Conservation (phyloP, 1,140 invertebrate species). For the Drosophila pseudoobscura region DNA sequence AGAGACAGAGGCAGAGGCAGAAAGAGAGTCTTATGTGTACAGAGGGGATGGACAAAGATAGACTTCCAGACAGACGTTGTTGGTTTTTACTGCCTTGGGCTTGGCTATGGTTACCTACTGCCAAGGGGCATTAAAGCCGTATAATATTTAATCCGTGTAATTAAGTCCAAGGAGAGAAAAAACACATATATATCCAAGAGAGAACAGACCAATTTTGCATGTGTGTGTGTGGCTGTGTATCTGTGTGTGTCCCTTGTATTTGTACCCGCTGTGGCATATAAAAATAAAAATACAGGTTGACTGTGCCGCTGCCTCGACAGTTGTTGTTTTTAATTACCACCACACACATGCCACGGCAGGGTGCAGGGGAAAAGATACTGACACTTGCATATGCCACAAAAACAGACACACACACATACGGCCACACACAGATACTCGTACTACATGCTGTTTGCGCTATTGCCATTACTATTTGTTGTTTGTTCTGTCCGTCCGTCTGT, state of each 20-base stretch:
- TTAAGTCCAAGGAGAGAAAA: conserved; percentile 75
- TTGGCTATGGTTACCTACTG: conserved; percentile 50
- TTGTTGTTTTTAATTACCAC: conserved; percentile 74
- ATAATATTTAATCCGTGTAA: conserved; percentile 81
- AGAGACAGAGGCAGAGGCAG: conserved; percentile 12
- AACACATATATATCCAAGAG: conserved; percentile 23
- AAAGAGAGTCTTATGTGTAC: neutral
- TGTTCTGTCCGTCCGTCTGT: conserved; percentile 14
- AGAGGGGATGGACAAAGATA: neutral
- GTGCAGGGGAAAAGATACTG: conserved; percentile 19
- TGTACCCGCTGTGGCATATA: conserved; percentile 41
- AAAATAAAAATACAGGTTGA: conserved; percentile 69
- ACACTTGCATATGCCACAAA: conserved; percentile 33
- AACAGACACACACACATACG: conserved; percentile 5
- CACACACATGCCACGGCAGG: conserved; percentile 14
- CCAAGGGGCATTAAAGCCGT: conserved; percentile 68
- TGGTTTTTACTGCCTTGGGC: conserved; percentile 42
- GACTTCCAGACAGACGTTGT: conserved; percentile 23
- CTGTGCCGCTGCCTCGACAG: conserved; percentile 36
- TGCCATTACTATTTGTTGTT: conserved; percentile 28
- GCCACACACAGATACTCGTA: conserved; percentile 17
- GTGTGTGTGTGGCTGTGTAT: conserved; percentile 15
- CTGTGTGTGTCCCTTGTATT: conserved; percentile 33
- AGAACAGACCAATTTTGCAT: conserved; percentile 25
- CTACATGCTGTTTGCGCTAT: conserved; percentile 40